Base-by-base conservation (phyloP, 2,113 vertebrate species). In the Melanerpes aurifrons region DNA sequence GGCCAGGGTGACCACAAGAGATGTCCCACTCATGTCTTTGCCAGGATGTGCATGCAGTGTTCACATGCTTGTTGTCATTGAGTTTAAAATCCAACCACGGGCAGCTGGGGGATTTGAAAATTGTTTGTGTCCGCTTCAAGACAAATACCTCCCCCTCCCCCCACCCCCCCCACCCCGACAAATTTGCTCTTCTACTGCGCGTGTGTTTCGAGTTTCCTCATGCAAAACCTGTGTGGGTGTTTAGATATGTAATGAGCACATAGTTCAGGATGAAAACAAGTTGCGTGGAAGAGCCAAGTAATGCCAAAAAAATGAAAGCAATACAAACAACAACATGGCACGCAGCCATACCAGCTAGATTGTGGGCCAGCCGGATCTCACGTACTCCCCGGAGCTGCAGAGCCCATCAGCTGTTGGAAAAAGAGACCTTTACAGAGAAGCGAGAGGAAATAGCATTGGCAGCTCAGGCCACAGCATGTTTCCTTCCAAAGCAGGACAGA, bases 301-400 rank as follows among this genome's bases (percentile, higher is more conserved):
- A 94, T 29, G 43, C 92, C 92, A 94, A 19, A 95, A 87, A 93
- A 96, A 94, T 82, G 94, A 93, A 89, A 95, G 96, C 92, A 96
- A 95, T 87, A 95, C 91, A 96, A 96, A 96, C 95, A 96, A 96
- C 94, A 95, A 93, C 92, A 91, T 96, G 95, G 96, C 94, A 92
- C 1, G 0, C 17, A 3, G 94, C 95, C 94, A 96, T 93, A 96
- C 94, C 94, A 96, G 91, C 91, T 77, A 62, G 61, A 79, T 82
- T 64, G 32, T 92, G 95, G 94, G 94, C 95, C 94, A 96, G 95
- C 92, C 94, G 89, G 91, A 96, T 95, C 94, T 96, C 96, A 96
- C 80, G 76, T 96, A 32, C 90, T 94, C 86, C 90, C 92, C 14
- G 66, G 95, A 94, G 95, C 95, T 85, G 82, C 31, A 3, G 94